A percentile compares a stretch with the other conserved stretches of the same genome.
phyloP scores from a whole-genome alignment of 2,797 vertebrate genomes.

The Ficedula albicollis region DNA sequence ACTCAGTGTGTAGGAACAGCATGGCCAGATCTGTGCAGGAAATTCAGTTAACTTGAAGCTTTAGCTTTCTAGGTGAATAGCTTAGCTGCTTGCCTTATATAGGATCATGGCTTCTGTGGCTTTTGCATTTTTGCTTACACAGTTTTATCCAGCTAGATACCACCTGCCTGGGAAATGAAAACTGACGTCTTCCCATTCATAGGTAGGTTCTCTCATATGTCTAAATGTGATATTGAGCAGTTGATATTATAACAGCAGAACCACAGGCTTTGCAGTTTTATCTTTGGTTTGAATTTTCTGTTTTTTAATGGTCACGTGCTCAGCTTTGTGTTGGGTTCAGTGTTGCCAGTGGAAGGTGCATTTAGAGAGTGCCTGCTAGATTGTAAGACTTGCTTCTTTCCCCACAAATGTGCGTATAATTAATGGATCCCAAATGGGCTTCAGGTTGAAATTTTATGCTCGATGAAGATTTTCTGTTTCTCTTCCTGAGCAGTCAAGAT shows the following conservation, averaged over 20 bases:
- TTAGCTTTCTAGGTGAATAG: background rate
- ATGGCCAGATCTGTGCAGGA: background rate
- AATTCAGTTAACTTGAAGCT: background rate
- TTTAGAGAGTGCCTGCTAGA: background rate
- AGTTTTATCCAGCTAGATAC: background rate
- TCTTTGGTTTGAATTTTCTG: background rate
- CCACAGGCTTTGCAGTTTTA: background rate
- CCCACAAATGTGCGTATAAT: background rate
- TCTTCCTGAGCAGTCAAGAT: background rate
- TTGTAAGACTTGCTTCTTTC: background rate
- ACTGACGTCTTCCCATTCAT: background rate
- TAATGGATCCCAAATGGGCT: background rate
- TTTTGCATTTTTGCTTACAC: background rate
- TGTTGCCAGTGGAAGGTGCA: background rate
- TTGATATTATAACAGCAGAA: background rate
- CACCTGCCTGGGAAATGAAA: background rate
- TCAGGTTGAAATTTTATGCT: background rate
- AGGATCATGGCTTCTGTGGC: background rate
- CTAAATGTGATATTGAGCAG: background rate
- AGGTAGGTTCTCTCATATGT: background rate
- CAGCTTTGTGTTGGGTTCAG: background rate
- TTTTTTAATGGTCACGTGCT: background rate
- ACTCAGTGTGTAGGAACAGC: fast-evolving
- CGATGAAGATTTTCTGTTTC: background rate
- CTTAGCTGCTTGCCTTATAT: background rate